Evolutionary conservation across 2,888 invertebrate species (phyloP).

Genomic region (Nowickia ferox): DNA sequence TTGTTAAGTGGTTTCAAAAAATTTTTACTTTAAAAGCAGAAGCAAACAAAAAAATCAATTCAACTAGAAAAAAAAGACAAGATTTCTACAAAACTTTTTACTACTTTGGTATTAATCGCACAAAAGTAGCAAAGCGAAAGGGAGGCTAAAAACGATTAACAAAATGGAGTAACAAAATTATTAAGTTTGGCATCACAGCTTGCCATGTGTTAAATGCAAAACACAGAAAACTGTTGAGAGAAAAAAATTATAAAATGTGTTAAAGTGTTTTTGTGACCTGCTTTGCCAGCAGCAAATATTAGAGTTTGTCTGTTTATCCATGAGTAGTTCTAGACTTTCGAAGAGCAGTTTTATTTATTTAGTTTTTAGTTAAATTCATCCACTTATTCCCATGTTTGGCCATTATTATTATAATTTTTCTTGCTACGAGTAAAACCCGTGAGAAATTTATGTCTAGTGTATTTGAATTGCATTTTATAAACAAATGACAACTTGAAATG

Average conservation of each 20-base stretch:
- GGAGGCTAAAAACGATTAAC: background rate
- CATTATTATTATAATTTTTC: background rate
- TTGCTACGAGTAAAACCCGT: slow-evolving; percentile 14
- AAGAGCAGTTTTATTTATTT: slow-evolving; percentile 5
- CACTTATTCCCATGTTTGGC: slow-evolving; percentile 17
- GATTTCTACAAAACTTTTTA: too few species aligned
- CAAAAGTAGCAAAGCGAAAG: too few species aligned
- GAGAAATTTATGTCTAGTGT: slow-evolving; percentile 36
- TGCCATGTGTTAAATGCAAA: slow-evolving; percentile 1
- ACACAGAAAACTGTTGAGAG: background rate
- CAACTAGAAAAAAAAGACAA: too few species aligned
- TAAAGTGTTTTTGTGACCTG: slow-evolving; percentile 23
- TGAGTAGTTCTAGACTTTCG: background rate
- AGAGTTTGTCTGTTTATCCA: background rate
- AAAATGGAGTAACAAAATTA: background rate
- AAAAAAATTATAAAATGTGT: background rate
- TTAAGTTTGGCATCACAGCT: background rate
- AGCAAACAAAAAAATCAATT: too few species aligned
- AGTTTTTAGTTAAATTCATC: background rate
- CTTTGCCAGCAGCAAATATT: background rate
- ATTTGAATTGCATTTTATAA: slow-evolving; percentile 6
- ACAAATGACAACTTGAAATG: slow-evolving; percentile 28
- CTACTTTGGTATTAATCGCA: too few species aligned
- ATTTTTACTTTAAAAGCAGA: too few species aligned
- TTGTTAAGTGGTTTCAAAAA: too few species aligned